Percentiles rank a stretch among this genome's conserved stretches.
Conservation (phyloP, 2,113 vertebrate genomes). For the Eira barbara region DNA sequence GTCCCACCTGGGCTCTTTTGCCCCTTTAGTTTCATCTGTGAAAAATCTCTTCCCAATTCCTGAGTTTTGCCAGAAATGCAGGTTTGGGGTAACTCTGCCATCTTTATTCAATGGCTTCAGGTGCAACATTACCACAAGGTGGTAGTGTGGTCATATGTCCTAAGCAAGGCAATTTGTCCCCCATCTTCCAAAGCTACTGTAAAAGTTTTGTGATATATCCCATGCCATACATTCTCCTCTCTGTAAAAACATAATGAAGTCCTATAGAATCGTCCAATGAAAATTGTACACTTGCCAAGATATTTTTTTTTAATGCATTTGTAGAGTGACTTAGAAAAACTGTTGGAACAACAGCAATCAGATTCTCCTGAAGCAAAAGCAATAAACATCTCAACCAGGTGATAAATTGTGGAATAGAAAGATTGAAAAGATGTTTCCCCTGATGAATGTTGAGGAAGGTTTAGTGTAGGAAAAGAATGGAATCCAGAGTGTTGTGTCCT, state of each 20-base stretch:
- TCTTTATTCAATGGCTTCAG: background rate
- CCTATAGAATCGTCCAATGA: background rate
- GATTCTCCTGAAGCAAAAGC: background rate
- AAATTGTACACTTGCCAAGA: background rate
- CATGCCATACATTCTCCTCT: background rate
- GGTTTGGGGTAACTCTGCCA: background rate
- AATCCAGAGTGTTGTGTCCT: background rate
- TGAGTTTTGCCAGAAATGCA: background rate
- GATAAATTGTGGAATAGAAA: background rate
- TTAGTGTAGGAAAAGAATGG: background rate
- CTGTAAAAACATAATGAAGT: background rate
- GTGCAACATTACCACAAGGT: background rate
- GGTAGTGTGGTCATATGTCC: constrained; percentile 36
- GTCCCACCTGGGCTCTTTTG: background rate
- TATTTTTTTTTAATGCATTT: background rate
- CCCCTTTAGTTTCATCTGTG: background rate
- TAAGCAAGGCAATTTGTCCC: background rate
- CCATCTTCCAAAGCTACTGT: background rate
- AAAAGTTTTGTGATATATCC: background rate
- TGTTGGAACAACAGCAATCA: background rate
- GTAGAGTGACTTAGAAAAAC: constrained; percentile 15
- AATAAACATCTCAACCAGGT: background rate
- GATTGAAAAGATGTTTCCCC: background rate
- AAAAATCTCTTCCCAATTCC: background rate
- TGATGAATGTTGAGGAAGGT: background rate